phyloP scores from a whole-genome alignment of 1,140 invertebrate genomes.

The Nautilus pompilius region DNA sequence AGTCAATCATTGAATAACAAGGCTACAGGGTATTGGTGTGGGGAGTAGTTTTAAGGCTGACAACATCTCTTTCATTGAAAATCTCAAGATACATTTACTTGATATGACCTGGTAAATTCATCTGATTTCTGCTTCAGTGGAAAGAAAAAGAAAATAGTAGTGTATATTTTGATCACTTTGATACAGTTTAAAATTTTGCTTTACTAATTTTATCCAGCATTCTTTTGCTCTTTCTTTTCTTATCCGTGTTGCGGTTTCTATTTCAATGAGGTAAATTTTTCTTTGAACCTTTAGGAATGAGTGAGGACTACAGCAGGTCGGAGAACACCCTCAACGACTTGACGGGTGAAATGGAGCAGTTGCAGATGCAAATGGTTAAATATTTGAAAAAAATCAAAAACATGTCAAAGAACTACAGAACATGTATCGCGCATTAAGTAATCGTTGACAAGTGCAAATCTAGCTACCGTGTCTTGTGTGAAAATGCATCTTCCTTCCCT shows the following conservation, averaged over 20 bases:
- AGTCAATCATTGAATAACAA: too few species aligned
- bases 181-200: neutral
- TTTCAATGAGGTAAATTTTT: neutral
- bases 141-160: neutral
- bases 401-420: constrained; percentile 57
- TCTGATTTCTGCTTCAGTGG: too few species aligned
- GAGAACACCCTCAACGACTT: constrained; percentile 55
- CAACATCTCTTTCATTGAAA: too few species aligned
- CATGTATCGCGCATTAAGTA: constrained; percentile 41
- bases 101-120: too few species aligned
- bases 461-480: too few species aligned
- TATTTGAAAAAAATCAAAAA: constrained; percentile 56
- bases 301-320: constrained; percentile 56
- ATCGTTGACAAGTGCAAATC: too few species aligned
- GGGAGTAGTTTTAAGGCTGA: too few species aligned
- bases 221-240: neutral
- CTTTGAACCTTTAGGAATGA: constrained; percentile 56
- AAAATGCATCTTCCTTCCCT: too few species aligned
- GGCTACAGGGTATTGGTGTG: too few species aligned
- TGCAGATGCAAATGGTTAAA: constrained; percentile 57
- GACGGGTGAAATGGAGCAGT: constrained; percentile 49
- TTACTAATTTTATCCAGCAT: neutral
- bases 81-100: too few species aligned
- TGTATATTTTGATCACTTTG: neutral
- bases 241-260: too few species aligned